Percentiles rank a stretch among this genome's conserved stretches.
Conservation (phyloP, 2,113 vertebrate species). For the Ciconia stormi region DNA sequence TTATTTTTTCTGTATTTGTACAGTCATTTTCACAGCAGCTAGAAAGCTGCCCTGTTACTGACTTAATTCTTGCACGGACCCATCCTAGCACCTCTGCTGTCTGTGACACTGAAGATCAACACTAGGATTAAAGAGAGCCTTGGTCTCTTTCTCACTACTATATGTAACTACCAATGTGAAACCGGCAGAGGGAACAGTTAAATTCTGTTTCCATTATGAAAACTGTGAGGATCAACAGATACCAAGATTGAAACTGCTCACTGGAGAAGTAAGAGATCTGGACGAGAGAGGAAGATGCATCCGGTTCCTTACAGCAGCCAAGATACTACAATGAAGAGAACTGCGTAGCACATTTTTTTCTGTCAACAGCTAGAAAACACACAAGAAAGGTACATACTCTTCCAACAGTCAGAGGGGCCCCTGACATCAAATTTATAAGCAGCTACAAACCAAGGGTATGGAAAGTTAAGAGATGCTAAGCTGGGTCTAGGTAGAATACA, state of each 20-base stretch:
- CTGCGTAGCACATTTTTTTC: not conserved
- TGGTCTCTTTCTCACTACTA: not conserved
- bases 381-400: rapidly evolving
- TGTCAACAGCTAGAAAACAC: not conserved
- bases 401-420: not conserved
- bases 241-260: not conserved
- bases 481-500: not conserved
- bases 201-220: rapidly evolving
- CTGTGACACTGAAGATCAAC: not conserved
- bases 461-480: not conserved
- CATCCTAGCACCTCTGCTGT: not conserved
- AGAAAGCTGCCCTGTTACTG: not conserved
- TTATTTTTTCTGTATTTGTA: not conserved
- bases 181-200: not conserved
- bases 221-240: not conserved
- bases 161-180: not conserved
- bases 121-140: not conserved
- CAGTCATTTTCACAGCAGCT: not conserved
- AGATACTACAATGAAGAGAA: not conserved
- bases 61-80: not conserved
- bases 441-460: not conserved
- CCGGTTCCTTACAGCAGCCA: not conserved
- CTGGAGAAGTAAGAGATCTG: not conserved
- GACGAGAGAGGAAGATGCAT: not conserved
- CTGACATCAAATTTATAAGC: not conserved